These are phyloP conservation scores for Neodiprion virginianus DNA, from an alignment of 1,140 invertebrate genomes.

Conservation along the genomic window DNA sequence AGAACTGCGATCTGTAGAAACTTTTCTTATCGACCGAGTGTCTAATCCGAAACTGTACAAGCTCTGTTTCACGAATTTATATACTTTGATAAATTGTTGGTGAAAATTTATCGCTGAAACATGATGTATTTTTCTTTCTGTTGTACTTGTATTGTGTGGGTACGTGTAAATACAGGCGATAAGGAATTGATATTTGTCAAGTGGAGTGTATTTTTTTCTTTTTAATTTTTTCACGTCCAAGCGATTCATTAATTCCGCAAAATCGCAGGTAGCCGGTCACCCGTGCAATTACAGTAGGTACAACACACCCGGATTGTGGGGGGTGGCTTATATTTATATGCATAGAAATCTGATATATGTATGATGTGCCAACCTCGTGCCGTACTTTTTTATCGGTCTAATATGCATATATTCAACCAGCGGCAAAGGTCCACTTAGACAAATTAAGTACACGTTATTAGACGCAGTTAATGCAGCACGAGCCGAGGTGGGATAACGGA, in stretches of 20 bases:
- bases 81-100: no score
- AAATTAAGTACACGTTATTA: conserved; percentile 12
- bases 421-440: conserved; percentile 10
- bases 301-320: conserved; percentile 26
- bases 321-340: conserved; percentile 41
- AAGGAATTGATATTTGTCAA: not conserved
- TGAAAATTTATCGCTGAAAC: not conserved
- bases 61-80: no score
- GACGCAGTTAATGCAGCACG: not conserved
- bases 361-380: conserved; percentile 17
- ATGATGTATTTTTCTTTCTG: not conserved
- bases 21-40: no score
- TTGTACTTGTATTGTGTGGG: no score
- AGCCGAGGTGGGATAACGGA: not conserved
- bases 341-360: conserved; percentile 40
- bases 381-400: conserved; percentile 45
- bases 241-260: not conserved
- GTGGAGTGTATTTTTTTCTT: not conserved
- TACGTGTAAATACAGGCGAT: not conserved
- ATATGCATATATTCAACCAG: conserved; percentile 33
- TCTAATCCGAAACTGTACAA: no score
- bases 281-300: not conserved
- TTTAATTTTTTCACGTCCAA: not conserved
- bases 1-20: no score
- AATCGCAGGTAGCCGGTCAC: not conserved